phyloP scores from a whole-genome alignment of 2,113 vertebrate species.

The Planiliza haematocheilus region DNA sequence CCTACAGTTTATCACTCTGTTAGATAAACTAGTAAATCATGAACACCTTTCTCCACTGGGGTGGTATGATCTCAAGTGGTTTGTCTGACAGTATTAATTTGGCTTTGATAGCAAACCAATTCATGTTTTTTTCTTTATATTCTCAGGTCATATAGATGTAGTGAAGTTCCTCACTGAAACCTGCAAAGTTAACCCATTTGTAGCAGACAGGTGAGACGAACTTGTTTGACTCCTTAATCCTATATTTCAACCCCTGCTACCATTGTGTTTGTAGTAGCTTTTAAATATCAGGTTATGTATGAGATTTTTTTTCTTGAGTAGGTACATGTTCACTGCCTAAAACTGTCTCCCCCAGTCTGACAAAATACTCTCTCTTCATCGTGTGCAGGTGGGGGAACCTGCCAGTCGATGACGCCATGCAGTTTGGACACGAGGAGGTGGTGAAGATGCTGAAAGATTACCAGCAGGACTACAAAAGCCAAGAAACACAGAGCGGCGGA shows the following conservation, averaged over 20 bases:
- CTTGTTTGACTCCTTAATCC: no score
- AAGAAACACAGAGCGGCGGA: conserved; percentile 33
- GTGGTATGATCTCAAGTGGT: not conserved
- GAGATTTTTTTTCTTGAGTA: not conserved
- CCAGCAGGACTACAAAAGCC: conserved; percentile 74
- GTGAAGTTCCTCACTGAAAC: conserved; percentile 87
- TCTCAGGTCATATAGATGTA: conserved; percentile 87
- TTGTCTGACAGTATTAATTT: not conserved
- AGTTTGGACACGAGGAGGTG: conserved; percentile 84
- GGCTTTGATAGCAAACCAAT: not conserved
- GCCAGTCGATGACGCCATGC: conserved; percentile 87
- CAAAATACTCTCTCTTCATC: not conserved
- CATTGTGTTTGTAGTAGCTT: not conserved
- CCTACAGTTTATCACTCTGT: not conserved
- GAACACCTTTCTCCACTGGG: not conserved
- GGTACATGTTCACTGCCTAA: no score
- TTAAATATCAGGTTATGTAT: not conserved
- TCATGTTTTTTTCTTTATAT: not conserved
- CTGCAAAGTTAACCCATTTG: conserved; percentile 89
- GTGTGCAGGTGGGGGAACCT: conserved; percentile 87
- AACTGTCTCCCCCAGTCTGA: no score
- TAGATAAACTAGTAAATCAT: not conserved
- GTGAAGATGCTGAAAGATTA: conserved; percentile 86
- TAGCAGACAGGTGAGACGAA: conserved; percentile 85
- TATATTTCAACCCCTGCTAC: no score